Percentiles rank a stretch among this genome's conserved stretches.
Evolutionary conservation across 2,113 vertebrate genomes (phyloP).

Genomic region (Melospiza melodia): DNA sequence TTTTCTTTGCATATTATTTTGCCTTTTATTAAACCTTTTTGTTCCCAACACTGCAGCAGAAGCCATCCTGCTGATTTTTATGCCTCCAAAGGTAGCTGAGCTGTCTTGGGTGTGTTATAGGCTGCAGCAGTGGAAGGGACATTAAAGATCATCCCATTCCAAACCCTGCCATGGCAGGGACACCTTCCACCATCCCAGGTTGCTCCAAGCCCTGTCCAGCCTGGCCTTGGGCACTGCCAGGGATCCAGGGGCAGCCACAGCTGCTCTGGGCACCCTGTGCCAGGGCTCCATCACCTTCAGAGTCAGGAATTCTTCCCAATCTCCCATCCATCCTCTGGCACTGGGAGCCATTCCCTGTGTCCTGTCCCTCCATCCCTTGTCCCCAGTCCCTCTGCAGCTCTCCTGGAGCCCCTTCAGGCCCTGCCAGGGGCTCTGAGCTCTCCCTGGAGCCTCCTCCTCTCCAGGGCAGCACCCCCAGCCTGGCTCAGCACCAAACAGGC

Average conservation of each 20-base stretch:
- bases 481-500: fast-evolving
- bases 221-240: fast-evolving
- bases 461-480: background rate
- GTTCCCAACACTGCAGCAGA: too few species aligned
- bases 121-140: background rate
- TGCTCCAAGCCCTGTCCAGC: fast-evolving
- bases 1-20: too few species aligned
- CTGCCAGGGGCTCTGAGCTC: background rate
- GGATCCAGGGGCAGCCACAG: background rate
- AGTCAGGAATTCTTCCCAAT: background rate
- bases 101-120: too few species aligned
- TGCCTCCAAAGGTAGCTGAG: too few species aligned
- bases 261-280: background rate
- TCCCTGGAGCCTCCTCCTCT: background rate
- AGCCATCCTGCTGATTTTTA: too few species aligned
- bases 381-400: background rate
- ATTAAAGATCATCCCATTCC: background rate
- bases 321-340: too few species aligned
- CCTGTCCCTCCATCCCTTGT: background rate
- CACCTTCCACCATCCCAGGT: fast-evolving
- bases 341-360: background rate
- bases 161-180: background rate
- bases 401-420: background rate
- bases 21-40: too few species aligned
- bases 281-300: fast-evolving